Conservation (phyloP, 30 jellyfish, hydroid and myxozoan species). For the Pelagia noctiluca region DNA sequence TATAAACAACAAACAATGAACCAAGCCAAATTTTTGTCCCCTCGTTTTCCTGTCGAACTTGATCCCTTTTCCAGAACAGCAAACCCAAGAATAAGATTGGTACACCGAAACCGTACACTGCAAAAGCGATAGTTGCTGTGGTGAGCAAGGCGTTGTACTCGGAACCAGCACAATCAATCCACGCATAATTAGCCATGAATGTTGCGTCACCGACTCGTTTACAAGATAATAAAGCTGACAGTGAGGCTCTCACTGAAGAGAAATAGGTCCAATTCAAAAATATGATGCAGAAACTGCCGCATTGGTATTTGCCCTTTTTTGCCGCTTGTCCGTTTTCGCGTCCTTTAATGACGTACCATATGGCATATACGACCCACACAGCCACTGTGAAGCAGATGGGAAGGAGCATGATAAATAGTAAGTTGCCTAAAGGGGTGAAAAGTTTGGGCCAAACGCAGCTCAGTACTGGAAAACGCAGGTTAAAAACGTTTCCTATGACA, state of each 20-base stretch:
- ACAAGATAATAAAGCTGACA: constrained; percentile 50
- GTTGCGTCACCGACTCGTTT: not conserved
- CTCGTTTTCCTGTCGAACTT: constrained; percentile 22
- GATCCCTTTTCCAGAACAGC: constrained; percentile 37
- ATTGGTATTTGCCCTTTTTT: not conserved
- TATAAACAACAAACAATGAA: constrained; percentile 51
- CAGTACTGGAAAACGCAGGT: constrained; percentile 45
- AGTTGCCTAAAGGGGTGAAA: constrained; percentile 38
- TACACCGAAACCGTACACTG: constrained; percentile 58
- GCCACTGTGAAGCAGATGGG: constrained; percentile 23
- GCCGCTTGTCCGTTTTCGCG: constrained; percentile 12
- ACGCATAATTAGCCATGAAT: constrained; percentile 43
- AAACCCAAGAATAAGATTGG: constrained; percentile 48
- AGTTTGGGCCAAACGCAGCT: constrained; percentile 47
- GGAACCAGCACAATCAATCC: constrained; percentile 50
- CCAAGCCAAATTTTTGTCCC: constrained; percentile 59
- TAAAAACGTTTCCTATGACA: constrained; percentile 42
- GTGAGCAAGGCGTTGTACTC: not conserved
- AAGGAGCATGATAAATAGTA: constrained; percentile 32
- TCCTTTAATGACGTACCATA: not conserved
- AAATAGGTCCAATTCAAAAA: constrained; percentile 64
- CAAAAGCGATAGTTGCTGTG: constrained; percentile 10
- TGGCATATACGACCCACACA: constrained; percentile 4
- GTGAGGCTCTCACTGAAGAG: constrained; percentile 50
- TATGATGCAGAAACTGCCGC: constrained; percentile 35